These are phyloP conservation scores for Nomada fucata DNA, from an alignment of 2,888 invertebrate genomes.

Conservation along the genomic window DNA sequence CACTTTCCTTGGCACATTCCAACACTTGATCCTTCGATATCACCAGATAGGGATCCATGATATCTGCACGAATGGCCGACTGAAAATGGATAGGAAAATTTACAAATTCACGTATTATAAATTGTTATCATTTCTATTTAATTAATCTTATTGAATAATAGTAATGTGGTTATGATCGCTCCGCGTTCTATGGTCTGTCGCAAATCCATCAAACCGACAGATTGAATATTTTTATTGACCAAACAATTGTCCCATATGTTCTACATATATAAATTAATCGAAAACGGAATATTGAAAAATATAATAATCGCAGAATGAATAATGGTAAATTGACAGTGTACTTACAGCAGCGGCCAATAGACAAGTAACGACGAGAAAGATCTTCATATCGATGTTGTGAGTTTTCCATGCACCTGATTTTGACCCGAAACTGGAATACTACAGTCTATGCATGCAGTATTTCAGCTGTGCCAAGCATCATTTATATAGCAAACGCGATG, in stretches of 20 bases:
- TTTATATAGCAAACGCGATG: slow-evolving; percentile 14
- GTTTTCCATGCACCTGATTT: not conserved
- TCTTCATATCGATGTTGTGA: slow-evolving; percentile 18
- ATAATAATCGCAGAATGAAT: too few species aligned
- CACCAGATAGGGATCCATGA: not conserved
- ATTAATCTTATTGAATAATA: too few species aligned
- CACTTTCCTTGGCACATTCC: slow-evolving; percentile 27
- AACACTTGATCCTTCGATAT: not conserved
- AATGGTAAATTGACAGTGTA: not conserved
- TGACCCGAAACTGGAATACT: too few species aligned
- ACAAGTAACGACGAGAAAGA: not conserved
- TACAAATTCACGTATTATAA: not conserved
- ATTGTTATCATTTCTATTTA: too few species aligned
- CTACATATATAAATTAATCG: too few species aligned
- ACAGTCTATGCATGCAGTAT: not conserved
- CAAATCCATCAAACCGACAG: too few species aligned
- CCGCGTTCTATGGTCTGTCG: too few species aligned
- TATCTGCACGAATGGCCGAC: slow-evolving; percentile 10
- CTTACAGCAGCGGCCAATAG: slow-evolving; percentile 20
- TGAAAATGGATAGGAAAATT: not conserved
- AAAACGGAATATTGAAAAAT: too few species aligned
- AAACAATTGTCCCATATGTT: too few species aligned
- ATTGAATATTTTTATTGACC: too few species aligned
- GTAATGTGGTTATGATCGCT: too few species aligned
- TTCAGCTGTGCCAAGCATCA: not conserved